phyloP scores from a whole-genome alignment of 2,888 invertebrate genomes.

The Drosophila affinis region DNA sequence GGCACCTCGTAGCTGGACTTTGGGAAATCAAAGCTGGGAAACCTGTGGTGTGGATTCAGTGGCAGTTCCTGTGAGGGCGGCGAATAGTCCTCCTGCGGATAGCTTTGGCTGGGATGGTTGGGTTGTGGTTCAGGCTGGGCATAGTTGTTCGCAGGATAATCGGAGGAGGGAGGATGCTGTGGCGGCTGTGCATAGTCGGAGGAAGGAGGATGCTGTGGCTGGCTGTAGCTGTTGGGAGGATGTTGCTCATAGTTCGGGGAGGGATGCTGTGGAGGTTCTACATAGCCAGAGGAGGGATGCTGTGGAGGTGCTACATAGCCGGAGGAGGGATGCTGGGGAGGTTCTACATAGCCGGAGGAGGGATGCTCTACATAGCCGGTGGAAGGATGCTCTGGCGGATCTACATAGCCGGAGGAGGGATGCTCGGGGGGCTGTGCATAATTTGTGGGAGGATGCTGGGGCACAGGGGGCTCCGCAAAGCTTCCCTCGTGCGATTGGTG shows the following conservation, averaged over 20 bases:
- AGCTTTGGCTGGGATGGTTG: slow-evolving; percentile 33
- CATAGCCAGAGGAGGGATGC: slow-evolving; percentile 13
- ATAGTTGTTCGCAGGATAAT: slow-evolving; percentile 18
- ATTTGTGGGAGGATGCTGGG: not conserved
- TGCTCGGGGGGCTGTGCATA: slow-evolving; percentile 54
- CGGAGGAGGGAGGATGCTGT: slow-evolving; percentile 21
- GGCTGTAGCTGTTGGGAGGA: not conserved
- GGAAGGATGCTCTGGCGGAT: slow-evolving; percentile 50
- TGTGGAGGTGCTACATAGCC: slow-evolving; percentile 9
- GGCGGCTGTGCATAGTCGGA: slow-evolving; percentile 23
- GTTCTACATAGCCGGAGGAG: slow-evolving; percentile 9
- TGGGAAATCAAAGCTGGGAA: slow-evolving; percentile 81
- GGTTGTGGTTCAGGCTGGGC: slow-evolving; percentile 43
- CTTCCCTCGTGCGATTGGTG: slow-evolving; percentile 42
- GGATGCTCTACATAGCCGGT: slow-evolving; percentile 20
- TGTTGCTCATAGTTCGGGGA: slow-evolving; percentile 7
- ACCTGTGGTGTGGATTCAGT: slow-evolving; percentile 76
- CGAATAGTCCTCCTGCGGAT: slow-evolving; percentile 65
- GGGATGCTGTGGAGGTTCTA: slow-evolving; percentile 27
- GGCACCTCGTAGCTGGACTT: slow-evolving; percentile 84
- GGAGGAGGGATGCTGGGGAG: slow-evolving; percentile 14
- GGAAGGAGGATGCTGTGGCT: slow-evolving; percentile 17
- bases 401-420: slow-evolving; percentile 16
- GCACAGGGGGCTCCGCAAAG: slow-evolving; percentile 56
- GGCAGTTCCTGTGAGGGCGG: slow-evolving; percentile 80